Evolutionary conservation across 2,113 vertebrate genomes (phyloP).

Genomic region (Bos indicus): DNA sequence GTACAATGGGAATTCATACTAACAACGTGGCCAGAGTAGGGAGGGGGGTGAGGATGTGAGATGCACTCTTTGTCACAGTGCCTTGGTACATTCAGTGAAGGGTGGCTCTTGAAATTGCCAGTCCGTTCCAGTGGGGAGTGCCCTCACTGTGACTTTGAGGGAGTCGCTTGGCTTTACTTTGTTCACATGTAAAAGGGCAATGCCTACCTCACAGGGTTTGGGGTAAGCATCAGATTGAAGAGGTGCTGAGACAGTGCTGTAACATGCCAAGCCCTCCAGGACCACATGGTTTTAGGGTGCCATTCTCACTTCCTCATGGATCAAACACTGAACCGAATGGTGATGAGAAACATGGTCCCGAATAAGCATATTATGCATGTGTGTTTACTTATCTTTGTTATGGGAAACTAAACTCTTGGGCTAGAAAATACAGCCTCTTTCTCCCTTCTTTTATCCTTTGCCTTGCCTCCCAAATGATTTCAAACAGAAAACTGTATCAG

Average conservation of each 20-base stretch:
- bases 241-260: neutral
- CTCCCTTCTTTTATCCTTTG: neutral
- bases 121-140: neutral
- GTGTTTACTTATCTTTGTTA: neutral
- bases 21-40: too few species aligned
- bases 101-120: neutral
- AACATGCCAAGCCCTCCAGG: neutral
- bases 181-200: neutral
- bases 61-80: neutral
- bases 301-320: neutral
- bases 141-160: too few species aligned
- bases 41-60: neutral
- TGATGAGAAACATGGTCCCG: fast-evolving
- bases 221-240: neutral
- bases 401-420: neutral
- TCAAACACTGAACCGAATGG: neutral
- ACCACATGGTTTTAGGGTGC: fast-evolving
- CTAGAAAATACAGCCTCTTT: neutral
- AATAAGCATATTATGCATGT: too few species aligned
- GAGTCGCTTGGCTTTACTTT: neutral
- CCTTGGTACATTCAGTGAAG: neutral
- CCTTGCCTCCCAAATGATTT: neutral
- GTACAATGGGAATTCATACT: neutral
- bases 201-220: neutral
- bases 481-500: neutral